Conservation (phyloP, 1,140 invertebrate species). For the Calliphora vicina region DNA sequence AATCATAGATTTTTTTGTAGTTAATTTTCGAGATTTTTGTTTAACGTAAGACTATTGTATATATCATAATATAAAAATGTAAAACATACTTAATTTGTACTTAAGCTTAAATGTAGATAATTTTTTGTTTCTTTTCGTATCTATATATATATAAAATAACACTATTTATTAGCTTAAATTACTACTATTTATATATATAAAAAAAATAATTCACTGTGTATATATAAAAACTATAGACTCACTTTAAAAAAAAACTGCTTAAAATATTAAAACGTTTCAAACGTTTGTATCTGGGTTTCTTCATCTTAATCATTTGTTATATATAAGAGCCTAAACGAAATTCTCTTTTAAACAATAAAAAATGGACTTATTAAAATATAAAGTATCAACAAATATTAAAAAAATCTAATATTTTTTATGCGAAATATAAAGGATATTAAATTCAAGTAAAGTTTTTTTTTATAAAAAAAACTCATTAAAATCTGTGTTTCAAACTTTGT, state of each 20-base stretch:
- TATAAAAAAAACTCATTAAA: too few species aligned
- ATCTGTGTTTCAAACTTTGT: background rate
- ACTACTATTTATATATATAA: background rate
- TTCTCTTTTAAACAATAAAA: background rate
- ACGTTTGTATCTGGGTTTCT: background rate
- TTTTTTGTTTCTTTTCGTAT: too few species aligned
- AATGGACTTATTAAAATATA: background rate
- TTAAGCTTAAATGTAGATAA: constrained; percentile 12
- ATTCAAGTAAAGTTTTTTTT: constrained; percentile 1
- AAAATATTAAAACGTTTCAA: constrained; percentile 18
- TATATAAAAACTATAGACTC: constrained; percentile 26
- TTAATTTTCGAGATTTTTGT: background rate
- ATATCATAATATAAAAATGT: background rate
- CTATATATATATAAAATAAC: background rate
- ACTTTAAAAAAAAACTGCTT: constrained; percentile 4
- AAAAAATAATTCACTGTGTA: constrained; percentile 11
- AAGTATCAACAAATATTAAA: background rate
- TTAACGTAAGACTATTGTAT: background rate
- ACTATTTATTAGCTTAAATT: background rate
- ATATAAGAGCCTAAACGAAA: background rate
- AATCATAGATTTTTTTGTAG: too few species aligned
- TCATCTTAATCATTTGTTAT: background rate
- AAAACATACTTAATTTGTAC: constrained; percentile 29
- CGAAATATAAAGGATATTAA: background rate
- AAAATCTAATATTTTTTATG: background rate